phyloP scores from a whole-genome alignment of 2,113 vertebrate genomes.

The Gavia stellata region DNA sequence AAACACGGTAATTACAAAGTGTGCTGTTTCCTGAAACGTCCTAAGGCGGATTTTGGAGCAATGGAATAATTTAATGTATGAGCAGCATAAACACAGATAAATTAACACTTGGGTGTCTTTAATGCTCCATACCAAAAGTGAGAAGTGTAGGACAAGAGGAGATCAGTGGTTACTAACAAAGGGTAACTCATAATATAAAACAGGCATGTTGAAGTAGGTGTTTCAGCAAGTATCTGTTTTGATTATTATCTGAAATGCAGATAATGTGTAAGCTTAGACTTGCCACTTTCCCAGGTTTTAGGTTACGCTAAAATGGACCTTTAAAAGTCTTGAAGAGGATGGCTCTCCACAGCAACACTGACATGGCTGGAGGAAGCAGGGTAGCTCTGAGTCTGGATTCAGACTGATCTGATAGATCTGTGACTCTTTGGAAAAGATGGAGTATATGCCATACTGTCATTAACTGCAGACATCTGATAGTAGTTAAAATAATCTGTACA shows the following conservation, averaged over 20 bases:
- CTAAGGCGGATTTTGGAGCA: neutral
- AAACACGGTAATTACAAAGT: neutral
- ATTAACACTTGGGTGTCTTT: neutral
- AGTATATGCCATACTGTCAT: neutral
- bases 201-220: neutral
- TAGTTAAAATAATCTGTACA: neutral
- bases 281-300: neutral
- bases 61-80: neutral
- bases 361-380: neutral
- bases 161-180: neutral
- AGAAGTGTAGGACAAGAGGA: neutral
- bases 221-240: neutral
- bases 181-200: neutral
- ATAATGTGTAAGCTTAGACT: neutral
- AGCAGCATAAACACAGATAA: neutral
- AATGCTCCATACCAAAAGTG: neutral
- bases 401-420: neutral
- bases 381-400: neutral
- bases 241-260: neutral
- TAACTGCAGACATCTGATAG: neutral
- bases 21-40: neutral
- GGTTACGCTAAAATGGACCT: neutral
- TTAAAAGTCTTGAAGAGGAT: neutral
- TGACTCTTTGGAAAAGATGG: neutral
- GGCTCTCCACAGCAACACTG: neutral